Conservation (phyloP, 2,113 vertebrate species). For the Cottus gobio region DNA sequence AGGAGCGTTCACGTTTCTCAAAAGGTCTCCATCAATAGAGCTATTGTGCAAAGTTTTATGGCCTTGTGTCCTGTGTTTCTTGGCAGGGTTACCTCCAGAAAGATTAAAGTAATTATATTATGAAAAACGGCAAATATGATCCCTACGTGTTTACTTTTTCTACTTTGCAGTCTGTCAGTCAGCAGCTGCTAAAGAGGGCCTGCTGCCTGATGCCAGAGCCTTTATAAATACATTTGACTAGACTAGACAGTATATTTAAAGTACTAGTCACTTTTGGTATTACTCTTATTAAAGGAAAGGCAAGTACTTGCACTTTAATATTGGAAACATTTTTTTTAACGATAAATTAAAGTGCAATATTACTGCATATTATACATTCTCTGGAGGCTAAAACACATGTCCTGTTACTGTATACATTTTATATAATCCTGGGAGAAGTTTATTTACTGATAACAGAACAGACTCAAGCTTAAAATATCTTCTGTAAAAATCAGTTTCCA, state of each 20-base stretch:
- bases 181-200: conserved; percentile 9
- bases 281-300: background rate
- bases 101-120: conserved; percentile 11
- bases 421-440: background rate
- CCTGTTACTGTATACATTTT: background rate
- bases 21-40: conserved; percentile 16
- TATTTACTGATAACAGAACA: background rate
- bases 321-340: background rate
- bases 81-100: background rate
- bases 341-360: background rate
- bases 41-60: background rate
- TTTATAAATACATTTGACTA: background rate
- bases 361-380: background rate
- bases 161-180: conserved; percentile 43
- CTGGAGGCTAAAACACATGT: background rate
- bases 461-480: background rate
- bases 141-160: conserved; percentile 36
- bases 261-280: background rate
- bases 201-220: background rate
- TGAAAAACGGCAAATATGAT: conserved; percentile 44
- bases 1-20: background rate
- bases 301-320: background rate
- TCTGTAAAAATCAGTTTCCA: background rate
- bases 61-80: background rate
- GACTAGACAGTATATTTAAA: background rate